Evolutionary conservation across 2,888 invertebrate species (phyloP), one percentile per base, ranked within the genome.

Genomic region (Drosophila ustulata): DNA sequence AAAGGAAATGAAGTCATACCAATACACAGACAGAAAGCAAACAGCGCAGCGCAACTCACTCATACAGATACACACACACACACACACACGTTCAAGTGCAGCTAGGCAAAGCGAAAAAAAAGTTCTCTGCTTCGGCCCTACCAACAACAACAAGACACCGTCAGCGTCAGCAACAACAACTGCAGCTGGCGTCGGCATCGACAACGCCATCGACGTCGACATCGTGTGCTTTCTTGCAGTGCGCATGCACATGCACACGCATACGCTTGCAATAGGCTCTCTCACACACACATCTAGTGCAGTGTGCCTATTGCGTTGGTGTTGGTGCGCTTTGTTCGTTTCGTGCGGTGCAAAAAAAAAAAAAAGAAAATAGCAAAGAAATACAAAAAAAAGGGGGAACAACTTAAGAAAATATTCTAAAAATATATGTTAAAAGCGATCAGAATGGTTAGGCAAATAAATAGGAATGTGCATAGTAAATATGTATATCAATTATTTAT

Each of bases 1-100:
- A 91, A 91, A 91, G 91, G 91, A 91, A 91, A 91, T 90, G 90
- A 91, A 91, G 90, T 90, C 91, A 90, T 89, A 86, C 87, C 88
- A 90, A 79, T 63, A 81, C 77, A 75, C 53, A 67, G 50, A 75
- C 50, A 67, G 50, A 63, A 45, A 53, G 23, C 39, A 25, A 23
- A 50, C 25, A 62, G 32, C 56, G 41, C 39, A 32, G 50, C 39
- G 37, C n/a, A 37, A 46, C 56, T 37, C 49, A 66, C 25, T 50
- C 43, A 9, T 52, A 34, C 37, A 41, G 45, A 61, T 32, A 39
- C n/a, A n/a, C n/a, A n/a, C n/a, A n/a, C 39, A 53, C 46, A 45
- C 18, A 41, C 45, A 26, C 59, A 64, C 62, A 57, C 50, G 63
- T 57, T 66, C 63, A 86, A 82, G 69, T 62, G 80, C 80, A 71